Conservation (phyloP, 2,797 vertebrate species). For the Xenopus petersii region DNA sequence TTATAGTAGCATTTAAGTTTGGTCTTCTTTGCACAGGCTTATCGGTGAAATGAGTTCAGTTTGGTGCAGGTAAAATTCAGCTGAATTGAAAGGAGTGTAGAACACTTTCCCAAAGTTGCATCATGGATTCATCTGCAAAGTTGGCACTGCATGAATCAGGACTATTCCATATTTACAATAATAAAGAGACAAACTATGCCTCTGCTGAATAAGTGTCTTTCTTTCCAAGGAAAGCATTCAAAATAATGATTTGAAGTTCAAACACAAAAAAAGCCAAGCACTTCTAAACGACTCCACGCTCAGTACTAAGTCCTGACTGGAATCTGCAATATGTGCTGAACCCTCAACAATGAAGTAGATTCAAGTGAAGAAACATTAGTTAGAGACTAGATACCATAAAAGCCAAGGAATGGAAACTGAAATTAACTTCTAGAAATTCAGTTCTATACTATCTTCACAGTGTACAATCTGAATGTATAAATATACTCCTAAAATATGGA, state of each 20-base stretch:
- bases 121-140: conserved; percentile 15
- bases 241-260: conserved; percentile 35
- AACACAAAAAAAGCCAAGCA: not conserved
- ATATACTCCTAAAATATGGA: too few relatives aligned
- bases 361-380: conserved; percentile 6
- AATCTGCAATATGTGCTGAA: conserved; percentile 19
- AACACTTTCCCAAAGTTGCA: not conserved
- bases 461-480: too few relatives aligned
- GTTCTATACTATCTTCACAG: too few relatives aligned
- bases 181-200: conserved; percentile 9
- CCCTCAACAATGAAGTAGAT: conserved; percentile 6
- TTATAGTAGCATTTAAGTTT: too few relatives aligned
- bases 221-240: conserved; percentile 15
- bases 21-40: too few relatives aligned
- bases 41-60: too few relatives aligned
- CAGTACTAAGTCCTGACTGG: conserved; percentile 11
- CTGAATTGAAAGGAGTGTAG: not conserved
- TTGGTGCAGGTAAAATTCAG: not conserved
- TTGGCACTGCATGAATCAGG: not conserved
- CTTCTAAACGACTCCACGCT: not conserved
- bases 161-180: not conserved
- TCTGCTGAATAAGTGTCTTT: conserved; percentile 16
- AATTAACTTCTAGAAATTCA: too few relatives aligned
- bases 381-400: not conserved
- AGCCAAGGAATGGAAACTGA: too few relatives aligned